These are phyloP conservation scores for Bradypodion pumilum DNA, from an alignment of 2,797 vertebrate species.

Conservation along the genomic window DNA sequence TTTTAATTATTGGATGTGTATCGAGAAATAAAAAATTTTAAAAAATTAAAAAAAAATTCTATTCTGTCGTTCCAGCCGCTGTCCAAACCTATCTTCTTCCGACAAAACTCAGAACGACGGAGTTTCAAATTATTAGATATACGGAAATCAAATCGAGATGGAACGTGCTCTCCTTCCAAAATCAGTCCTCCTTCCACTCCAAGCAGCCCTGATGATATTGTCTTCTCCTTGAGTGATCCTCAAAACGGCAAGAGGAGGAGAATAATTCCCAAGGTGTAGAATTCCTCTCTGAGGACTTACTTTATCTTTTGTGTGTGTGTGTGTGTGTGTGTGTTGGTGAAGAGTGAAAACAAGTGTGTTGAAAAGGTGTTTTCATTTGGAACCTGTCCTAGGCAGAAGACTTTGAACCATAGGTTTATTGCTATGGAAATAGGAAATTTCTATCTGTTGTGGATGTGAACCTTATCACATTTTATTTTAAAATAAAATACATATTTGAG, in stretches of 20 bases:
- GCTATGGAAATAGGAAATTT: too few species aligned
- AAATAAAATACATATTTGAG: not conserved
- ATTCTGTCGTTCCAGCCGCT: slow-evolving; percentile 62
- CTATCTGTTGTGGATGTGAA: too few species aligned
- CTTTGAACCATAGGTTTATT: too few species aligned
- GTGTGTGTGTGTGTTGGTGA: too few species aligned
- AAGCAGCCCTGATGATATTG: slow-evolving; percentile 95
- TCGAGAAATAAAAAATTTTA: too few species aligned
- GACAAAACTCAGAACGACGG: slow-evolving; percentile 89
- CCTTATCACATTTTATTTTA: not conserved
- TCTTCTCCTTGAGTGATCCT: slow-evolving; percentile 90
- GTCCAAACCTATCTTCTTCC: slow-evolving; percentile 84
- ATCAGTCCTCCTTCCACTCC: slow-evolving; percentile 95
- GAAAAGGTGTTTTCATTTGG: not conserved
- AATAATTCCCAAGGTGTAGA: slow-evolving; percentile 91
- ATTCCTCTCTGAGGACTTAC: slow-evolving; percentile 10
- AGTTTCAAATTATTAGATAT: slow-evolving; percentile 93
- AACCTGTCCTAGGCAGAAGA: too few species aligned
- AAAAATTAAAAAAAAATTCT: too few species aligned
- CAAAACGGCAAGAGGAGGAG: slow-evolving; percentile 89
- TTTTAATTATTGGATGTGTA: too few species aligned
- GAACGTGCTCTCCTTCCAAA: slow-evolving; percentile 86
- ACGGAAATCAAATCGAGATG: slow-evolving; percentile 87
- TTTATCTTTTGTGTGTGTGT: not conserved
- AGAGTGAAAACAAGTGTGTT: not conserved